Conservation (phyloP, 2,113 vertebrate species). For the Chamaea fasciata region DNA sequence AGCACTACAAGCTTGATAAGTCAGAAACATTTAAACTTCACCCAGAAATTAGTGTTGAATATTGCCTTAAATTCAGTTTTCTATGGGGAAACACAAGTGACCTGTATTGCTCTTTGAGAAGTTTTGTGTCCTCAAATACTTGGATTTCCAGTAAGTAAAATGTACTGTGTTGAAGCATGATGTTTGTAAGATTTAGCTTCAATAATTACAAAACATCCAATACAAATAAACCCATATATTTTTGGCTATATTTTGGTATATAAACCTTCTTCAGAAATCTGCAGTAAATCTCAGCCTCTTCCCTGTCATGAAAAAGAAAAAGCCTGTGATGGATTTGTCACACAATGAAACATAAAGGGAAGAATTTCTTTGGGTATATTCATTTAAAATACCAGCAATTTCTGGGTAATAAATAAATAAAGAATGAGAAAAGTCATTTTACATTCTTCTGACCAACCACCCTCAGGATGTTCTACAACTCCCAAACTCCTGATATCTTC, state of each 20-base stretch:
- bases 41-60: not conserved
- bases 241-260: not conserved
- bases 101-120: not conserved
- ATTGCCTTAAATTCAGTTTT: not conserved
- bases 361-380: constrained; percentile 1
- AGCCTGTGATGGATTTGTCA: not conserved
- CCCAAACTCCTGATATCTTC: not conserved
- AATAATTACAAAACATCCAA: not conserved
- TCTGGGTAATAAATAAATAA: not conserved
- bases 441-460: not conserved
- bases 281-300: not conserved
- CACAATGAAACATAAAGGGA: not conserved
- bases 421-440: not conserved
- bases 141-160: not conserved
- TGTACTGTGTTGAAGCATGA: not conserved
- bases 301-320: not conserved
- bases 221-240: not conserved
- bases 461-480: not conserved
- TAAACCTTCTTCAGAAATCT: not conserved
- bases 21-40: not conserved
- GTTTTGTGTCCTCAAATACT: not conserved
- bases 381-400: constrained; percentile 30
- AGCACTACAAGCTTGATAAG: not conserved
- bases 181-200: not conserved
- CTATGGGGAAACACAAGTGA: not conserved